Conservation (phyloP, 2,797 vertebrate genomes). For the Phalloptychus januarius region DNA sequence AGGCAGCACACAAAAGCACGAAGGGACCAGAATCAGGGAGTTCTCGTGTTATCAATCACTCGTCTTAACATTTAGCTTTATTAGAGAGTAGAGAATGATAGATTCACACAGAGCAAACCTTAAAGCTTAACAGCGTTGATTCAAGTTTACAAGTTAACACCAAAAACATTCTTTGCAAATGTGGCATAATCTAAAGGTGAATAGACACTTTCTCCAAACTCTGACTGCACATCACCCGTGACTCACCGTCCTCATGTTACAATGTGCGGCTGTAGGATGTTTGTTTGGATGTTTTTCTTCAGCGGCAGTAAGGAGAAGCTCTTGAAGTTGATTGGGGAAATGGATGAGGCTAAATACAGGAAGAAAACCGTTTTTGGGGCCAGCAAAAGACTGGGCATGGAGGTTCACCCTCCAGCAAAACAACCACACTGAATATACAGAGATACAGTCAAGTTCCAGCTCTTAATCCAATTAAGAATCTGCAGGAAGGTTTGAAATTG, state of each 20-base stretch:
- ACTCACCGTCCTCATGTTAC: background rate
- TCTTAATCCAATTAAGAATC: background rate
- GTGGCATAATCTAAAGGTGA: background rate
- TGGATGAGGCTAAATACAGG: background rate
- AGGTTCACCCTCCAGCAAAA: background rate
- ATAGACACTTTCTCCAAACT: background rate
- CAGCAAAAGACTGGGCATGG: background rate
- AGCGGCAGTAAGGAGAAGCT: background rate
- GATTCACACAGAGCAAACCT: background rate
- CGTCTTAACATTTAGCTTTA: background rate
- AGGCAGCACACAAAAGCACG: background rate
- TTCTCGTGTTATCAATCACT: background rate
- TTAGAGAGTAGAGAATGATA: background rate
- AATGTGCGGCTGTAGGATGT: background rate
- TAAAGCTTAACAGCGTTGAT: background rate
- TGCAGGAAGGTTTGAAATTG: background rate
- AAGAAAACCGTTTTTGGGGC: background rate
- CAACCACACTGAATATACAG: too few relatives aligned
- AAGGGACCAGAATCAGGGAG: background rate
- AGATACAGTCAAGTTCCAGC: background rate
- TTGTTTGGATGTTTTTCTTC: background rate
- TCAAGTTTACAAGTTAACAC: background rate
- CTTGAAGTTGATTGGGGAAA: background rate
- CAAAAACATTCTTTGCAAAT: background rate
- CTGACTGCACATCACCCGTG: background rate